Conservation (phyloP, 1,140 invertebrate species). For the Leptinotarsa undecemlineata region DNA sequence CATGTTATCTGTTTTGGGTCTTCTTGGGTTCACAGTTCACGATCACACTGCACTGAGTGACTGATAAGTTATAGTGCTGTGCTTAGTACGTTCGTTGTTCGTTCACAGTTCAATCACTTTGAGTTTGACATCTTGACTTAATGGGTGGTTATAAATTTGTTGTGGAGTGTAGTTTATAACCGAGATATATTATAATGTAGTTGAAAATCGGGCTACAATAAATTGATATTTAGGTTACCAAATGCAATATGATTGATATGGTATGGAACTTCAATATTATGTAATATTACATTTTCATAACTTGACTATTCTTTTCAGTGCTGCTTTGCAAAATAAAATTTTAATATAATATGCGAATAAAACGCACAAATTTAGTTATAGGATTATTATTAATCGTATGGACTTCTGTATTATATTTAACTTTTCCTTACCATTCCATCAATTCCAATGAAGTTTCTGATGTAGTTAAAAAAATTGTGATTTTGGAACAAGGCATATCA, state of each 20-base stretch:
- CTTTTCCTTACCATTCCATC: constrained; percentile 42
- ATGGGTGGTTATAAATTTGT: too few relatives aligned
- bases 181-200: background rate
- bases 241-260: constrained; percentile 4
- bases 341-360: constrained; percentile 37
- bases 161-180: too few relatives aligned
- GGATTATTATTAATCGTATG: constrained; percentile 47
- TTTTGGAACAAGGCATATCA: constrained; percentile 49
- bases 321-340: constrained; percentile 10
- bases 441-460: constrained; percentile 35
- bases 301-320: background rate
- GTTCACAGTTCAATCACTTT: too few relatives aligned
- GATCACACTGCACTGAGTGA: too few relatives aligned
- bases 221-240: background rate
- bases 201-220: background rate
- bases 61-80: too few relatives aligned
- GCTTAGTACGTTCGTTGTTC: too few relatives aligned
- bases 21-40: too few relatives aligned
- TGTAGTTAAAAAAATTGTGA: constrained; percentile 42
- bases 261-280: background rate
- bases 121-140: too few relatives aligned
- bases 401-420: constrained; percentile 49
- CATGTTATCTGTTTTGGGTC: too few relatives aligned
- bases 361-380: constrained; percentile 43
- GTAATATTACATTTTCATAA: background rate